Evolutionary conservation across 2,113 vertebrate species (phyloP).

Genomic region (Furnarius figulus): DNA sequence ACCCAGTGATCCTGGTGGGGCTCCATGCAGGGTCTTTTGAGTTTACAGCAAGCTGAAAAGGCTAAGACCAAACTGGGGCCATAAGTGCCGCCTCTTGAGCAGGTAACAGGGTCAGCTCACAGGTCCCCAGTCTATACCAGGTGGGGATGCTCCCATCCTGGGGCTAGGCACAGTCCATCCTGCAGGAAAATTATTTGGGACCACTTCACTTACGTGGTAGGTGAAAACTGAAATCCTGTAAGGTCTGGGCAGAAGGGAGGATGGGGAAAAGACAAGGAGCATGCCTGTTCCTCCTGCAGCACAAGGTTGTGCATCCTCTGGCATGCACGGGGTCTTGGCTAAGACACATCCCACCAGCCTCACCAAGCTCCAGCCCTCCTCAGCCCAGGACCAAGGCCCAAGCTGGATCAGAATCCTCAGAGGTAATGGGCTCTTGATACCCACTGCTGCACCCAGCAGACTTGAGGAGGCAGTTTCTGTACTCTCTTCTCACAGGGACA

Average conservation of each 20-base stretch:
- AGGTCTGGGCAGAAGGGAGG: background rate
- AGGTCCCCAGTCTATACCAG: background rate
- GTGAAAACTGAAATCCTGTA: background rate
- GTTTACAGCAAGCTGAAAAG: background rate
- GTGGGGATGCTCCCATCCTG: rapidly evolving
- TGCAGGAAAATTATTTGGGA: background rate
- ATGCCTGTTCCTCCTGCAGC: background rate
- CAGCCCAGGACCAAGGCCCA: background rate
- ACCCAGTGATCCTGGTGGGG: background rate
- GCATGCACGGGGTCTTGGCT: rapidly evolving
- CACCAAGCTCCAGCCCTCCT: background rate
- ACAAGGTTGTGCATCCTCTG: background rate
- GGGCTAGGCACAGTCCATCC: background rate
- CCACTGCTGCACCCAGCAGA: background rate
- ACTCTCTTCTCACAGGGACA: background rate
- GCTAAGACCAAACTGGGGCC: background rate
- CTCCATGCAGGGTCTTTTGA: background rate
- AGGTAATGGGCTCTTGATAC: background rate
- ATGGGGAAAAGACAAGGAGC: background rate
- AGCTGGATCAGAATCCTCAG: background rate
- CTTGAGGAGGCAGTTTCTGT: background rate
- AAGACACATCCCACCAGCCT: background rate
- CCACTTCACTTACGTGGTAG: background rate
- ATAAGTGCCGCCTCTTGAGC: background rate
- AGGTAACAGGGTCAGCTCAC: rapidly evolving